Percentiles rank a stretch among this genome's conserved stretches.
Conservation (phyloP, 2,888 invertebrate genomes). For the Hydropsyche betteni region DNA sequence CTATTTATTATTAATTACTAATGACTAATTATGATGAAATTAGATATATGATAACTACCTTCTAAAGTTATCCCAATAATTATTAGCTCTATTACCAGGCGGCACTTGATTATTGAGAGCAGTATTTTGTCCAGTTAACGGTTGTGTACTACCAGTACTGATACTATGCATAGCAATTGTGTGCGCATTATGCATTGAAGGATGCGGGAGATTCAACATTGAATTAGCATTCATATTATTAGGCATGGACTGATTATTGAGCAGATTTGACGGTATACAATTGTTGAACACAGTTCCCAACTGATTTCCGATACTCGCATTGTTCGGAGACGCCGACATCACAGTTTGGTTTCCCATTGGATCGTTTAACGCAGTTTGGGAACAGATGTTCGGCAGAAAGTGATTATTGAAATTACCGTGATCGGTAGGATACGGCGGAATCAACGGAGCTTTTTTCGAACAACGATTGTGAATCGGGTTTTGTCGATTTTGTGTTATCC, state of each 20-base stretch:
- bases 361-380: constrained; percentile 46
- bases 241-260: constrained; percentile 43
- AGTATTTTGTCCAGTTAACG: constrained; percentile 56
- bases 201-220: constrained; percentile 44
- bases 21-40: constrained; percentile 40
- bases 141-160: constrained; percentile 54
- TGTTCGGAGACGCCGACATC: constrained; percentile 57
- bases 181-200: constrained; percentile 37
- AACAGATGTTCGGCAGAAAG: constrained; percentile 53
- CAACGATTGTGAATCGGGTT: constrained; percentile 50
- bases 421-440: constrained; percentile 48
- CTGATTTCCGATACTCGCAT: constrained; percentile 50
- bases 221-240: constrained; percentile 51
- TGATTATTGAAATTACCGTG: constrained; percentile 51
- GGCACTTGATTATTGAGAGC: constrained; percentile 90
- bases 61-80: constrained; percentile 94
- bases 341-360: constrained; percentile 1
- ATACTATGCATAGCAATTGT: constrained; percentile 54
- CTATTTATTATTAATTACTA: no score
- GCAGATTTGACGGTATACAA: constrained; percentile 37
- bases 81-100: constrained; percentile 89
- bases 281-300: constrained; percentile 46
- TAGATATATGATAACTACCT: constrained; percentile 66
- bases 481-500: constrained; percentile 50
- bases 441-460: constrained; percentile 38